Evolutionary conservation across 2,888 invertebrate genomes (phyloP).

Genomic region (Nephrocerus scutellatus): DNA sequence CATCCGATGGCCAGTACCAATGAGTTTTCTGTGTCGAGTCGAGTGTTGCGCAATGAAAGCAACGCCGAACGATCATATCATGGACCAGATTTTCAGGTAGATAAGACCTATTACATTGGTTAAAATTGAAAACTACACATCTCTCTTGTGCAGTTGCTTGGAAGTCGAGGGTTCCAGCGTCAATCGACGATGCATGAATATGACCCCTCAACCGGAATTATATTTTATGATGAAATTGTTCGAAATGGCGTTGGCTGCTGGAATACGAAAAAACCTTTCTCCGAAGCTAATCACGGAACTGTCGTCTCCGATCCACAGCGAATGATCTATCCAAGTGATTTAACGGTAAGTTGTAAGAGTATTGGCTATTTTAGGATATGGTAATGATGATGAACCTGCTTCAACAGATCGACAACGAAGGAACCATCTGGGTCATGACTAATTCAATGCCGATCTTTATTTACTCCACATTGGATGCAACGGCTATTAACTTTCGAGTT

Average conservation of each 20-base stretch:
- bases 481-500: conserved; percentile 58
- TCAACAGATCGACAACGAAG: conserved; percentile 53
- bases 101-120: no score
- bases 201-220: conserved; percentile 54
- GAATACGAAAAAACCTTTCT: conserved; percentile 53
- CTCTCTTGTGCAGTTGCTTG: conserved; percentile 49
- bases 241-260: conserved; percentile 69
- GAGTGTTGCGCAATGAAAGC: conserved; percentile 53
- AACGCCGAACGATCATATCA: conserved; percentile 52
- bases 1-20: conserved; percentile 67
- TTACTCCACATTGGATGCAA: conserved; percentile 55
- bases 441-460: conserved; percentile 63
- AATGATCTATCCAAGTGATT: conserved; percentile 67
- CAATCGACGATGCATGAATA: conserved; percentile 66
- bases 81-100: conserved; percentile 52
- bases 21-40: conserved; percentile 64
- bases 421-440: conserved; percentile 60
- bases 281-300: conserved; percentile 50
- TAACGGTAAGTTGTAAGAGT: conserved; percentile 50
- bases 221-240: conserved; percentile 66
- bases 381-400: background rate
- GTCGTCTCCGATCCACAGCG: conserved; percentile 54
- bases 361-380: no score
- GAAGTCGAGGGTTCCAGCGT: conserved; percentile 57
- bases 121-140: no score